A percentile compares a stretch with the other conserved stretches of the same genome.
Conservation (phyloP, 2,113 vertebrate species). For the Alligator sinensis region DNA sequence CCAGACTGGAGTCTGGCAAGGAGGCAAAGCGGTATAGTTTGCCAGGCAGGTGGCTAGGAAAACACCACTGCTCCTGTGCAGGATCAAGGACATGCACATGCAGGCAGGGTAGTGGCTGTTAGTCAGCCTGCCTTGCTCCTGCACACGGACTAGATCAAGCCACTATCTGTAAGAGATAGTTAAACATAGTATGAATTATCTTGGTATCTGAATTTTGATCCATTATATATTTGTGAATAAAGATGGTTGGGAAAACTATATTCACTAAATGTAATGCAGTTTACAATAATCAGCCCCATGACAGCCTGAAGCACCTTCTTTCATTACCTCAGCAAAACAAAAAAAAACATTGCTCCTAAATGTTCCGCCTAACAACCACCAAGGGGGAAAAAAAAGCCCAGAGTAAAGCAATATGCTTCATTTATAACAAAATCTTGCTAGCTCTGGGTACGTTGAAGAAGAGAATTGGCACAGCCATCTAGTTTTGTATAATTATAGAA, state of each 20-base stretch:
- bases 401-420: neutral
- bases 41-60: no score
- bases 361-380: neutral
- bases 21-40: no score
- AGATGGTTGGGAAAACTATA: neutral
- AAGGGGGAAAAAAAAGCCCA: neutral
- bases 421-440: neutral
- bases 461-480: neutral
- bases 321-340: neutral
- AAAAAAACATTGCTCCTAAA: neutral
- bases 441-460: neutral
- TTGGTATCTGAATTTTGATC: neutral
- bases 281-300: neutral
- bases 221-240: fast-evolving
- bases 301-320: neutral
- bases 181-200: neutral
- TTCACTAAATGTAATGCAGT: neutral
- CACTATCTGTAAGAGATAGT: neutral
- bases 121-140: neutral
- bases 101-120: neutral
- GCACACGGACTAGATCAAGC: neutral
- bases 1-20: no score
- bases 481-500: neutral
- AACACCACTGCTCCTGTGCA: no score
- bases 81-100: no score